Conservation (phyloP, 92 coral and sea anemone species). For the Phenganax subtilis region DNA sequence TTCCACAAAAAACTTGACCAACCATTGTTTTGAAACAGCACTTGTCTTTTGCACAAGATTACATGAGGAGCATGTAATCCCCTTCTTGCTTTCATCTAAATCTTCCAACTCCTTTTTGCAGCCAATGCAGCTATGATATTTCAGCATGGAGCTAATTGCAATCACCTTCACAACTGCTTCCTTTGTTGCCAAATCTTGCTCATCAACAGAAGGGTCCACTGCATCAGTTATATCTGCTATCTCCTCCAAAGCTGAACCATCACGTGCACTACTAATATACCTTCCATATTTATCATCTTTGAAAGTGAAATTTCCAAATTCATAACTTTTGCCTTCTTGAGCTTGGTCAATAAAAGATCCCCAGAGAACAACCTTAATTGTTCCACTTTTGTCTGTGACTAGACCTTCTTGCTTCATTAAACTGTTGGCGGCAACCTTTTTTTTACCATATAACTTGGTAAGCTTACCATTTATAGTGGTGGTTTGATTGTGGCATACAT, state of each 20-base stretch:
- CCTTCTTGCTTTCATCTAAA: not conserved
- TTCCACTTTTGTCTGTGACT: too few relatives aligned
- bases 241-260: not conserved
- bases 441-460: too few relatives aligned
- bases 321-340: too few relatives aligned
- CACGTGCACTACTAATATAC: not conserved
- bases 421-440: too few relatives aligned
- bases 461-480: too few relatives aligned
- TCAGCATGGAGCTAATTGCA: not conserved
- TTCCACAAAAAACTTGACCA: constrained; percentile 1
- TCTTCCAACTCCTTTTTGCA: constrained; percentile 1
- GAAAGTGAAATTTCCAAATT: too few relatives aligned
- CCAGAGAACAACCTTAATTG: too few relatives aligned
- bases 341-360: too few relatives aligned
- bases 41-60: not conserved
- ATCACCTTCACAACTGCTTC: not conserved
- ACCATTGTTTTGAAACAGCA: not conserved
- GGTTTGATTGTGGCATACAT: not conserved
- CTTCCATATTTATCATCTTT: too few relatives aligned
- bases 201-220: not conserved
- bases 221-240: not conserved
- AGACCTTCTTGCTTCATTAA: too few relatives aligned
- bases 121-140: not conserved
- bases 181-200: constrained; percentile 4
- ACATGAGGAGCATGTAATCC: not conserved